These are phyloP conservation scores for Ostrea edulis DNA, from an alignment of 1,140 invertebrate species.

Conservation along the genomic window DNA sequence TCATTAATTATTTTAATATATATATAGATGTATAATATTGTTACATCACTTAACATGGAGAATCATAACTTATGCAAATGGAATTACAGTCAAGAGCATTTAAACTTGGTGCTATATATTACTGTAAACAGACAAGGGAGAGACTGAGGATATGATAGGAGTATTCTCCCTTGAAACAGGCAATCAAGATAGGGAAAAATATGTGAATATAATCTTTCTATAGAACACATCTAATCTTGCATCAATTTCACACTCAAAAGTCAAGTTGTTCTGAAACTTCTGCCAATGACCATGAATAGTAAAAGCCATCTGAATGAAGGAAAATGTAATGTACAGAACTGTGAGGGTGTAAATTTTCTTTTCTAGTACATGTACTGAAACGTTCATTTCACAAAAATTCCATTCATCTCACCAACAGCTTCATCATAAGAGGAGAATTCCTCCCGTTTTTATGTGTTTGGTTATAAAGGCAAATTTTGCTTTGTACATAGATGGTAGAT, in stretches of 20 bases:
- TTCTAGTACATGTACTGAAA: background rate
- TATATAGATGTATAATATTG: conserved; percentile 20
- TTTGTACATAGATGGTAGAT: conserved; percentile 32
- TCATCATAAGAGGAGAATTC: background rate
- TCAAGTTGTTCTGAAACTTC: background rate
- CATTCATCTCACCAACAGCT: conserved; percentile 10
- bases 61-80: conserved; percentile 7
- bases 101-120: conserved; percentile 6
- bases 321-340: no score
- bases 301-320: no score
- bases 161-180: background rate
- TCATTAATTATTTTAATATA: background rate
- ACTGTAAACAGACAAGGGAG: background rate
- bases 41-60: background rate
- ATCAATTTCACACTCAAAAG: background rate
- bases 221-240: background rate
- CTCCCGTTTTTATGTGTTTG: background rate
- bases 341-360: background rate
- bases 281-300: no score
- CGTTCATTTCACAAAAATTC: background rate
- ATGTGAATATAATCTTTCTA: background rate
- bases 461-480: background rate
- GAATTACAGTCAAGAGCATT: conserved; percentile 8
- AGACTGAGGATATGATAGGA: background rate
- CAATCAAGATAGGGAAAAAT: background rate